Percentiles rank a stretch among this genome's conserved stretches.
These are phyloP conservation scores for Whitmania pigra DNA, from an alignment of 1,140 invertebrate genomes.

Conservation along the genomic window DNA sequence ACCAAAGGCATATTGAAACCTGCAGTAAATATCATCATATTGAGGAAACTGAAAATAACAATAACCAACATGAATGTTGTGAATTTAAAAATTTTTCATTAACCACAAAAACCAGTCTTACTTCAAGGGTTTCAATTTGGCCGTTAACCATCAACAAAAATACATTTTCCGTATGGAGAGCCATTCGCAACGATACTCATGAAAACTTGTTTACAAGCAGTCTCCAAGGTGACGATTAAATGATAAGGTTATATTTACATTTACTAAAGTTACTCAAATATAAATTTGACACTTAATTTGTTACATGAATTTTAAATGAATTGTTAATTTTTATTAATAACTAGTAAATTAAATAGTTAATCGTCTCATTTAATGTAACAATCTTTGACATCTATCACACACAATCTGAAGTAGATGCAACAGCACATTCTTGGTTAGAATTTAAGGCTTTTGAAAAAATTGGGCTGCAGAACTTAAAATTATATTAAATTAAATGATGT, in stretches of 20 bases:
- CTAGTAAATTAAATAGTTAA: no score
- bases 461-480: no score
- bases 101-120: not conserved
- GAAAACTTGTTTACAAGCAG: not conserved
- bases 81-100: not conserved
- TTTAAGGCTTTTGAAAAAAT: no score
- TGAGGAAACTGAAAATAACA: slow-evolving; percentile 49
- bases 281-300: no score
- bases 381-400: no score
- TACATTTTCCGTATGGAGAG: not conserved
- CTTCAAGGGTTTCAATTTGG: not conserved
- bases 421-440: no score
- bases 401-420: no score
- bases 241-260: not conserved
- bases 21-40: slow-evolving; percentile 59
- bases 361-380: no score
- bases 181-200: not conserved
- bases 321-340: no score
- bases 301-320: no score
- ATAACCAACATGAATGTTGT: slow-evolving; percentile 2
- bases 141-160: slow-evolving; percentile 11
- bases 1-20: slow-evolving; percentile 58
- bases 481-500: no score
- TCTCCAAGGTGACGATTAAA: not conserved
- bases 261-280: no score